Base-by-base conservation (phyloP, 1,140 invertebrate genomes). In the Streblospio benedicti region DNA sequence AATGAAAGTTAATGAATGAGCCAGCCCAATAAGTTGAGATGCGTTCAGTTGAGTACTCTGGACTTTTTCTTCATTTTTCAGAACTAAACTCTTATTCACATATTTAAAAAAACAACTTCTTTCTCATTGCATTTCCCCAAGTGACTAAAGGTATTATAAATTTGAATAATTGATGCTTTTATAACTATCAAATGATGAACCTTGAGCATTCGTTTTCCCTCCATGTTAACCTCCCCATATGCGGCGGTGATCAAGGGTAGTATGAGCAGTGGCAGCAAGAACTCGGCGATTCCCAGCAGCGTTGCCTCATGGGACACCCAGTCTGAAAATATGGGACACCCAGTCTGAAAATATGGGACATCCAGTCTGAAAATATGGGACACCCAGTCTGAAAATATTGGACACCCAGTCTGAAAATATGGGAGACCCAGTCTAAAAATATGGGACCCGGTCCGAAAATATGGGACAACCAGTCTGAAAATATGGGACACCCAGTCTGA, bases 221-320 rank as follows among this genome's bases (percentile, higher is more conserved):
- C 77, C 63, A 70, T 67, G 59, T 79, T 79, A 31, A 74, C 76
- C 62, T 79, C 77, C 5, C 75, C 77, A 63, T 73, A 75, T 0
- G 75, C 74, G 9, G 75, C 76, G 16, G 68, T 68, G 44, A 78
- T 20, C 1, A 79, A 58, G 2, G 71, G 64, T 5, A 79, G 67
- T 2, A 77, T 38, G 4, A 73, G 41, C 0, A 79, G 59, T 6
- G 77, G 77, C 6, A 76, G 57, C 18, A 74, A 59, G 57, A 77
- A 77, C 61, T 76, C 66, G 0, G 70, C 50, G 20, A 79, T 69
- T 43, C 70, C 75, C 20, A 65, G 55, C 5, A 76, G 50, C 0
- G 67, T 64, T 5, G 76, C 70, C 1, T 65, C 31, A 50, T 76
- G 68, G 25, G 55, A 68, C 20, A 75, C 60, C 74, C 74, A 76